phyloP scores from a whole-genome alignment of 23 tunicate species.

The Styela plicata region DNA sequence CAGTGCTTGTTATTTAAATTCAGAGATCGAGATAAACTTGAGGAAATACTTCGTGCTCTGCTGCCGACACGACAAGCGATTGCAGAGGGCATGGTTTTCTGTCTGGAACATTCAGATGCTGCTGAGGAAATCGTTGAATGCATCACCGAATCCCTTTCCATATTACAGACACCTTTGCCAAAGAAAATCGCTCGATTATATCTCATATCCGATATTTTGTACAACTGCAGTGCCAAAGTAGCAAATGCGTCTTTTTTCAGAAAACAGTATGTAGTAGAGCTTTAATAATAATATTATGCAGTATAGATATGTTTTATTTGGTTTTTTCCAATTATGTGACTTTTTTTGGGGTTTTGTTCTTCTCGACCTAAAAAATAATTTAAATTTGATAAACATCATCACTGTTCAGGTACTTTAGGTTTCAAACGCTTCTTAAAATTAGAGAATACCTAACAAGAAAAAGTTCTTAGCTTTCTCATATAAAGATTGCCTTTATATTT shows the following conservation, averaged over 20 bases:
- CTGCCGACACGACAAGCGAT: slow-evolving; percentile 68
- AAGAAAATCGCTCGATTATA: slow-evolving; percentile 88
- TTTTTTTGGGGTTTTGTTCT: no score
- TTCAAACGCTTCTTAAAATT: no score
- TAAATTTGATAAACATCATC: no score
- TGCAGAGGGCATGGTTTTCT: slow-evolving; percentile 91
- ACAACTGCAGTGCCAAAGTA: slow-evolving; percentile 91
- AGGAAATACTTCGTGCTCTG: slow-evolving; percentile 77
- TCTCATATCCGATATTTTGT: slow-evolving; percentile 81
- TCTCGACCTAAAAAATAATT: no score
- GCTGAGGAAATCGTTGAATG: slow-evolving; percentile 98
- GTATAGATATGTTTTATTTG: no score
- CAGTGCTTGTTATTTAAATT: no score
- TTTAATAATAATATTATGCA: no score
- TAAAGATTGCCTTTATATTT: no score
- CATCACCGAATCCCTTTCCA: slow-evolving; percentile 75
- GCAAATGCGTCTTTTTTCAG: slow-evolving; percentile 94
- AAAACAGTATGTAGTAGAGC: slow-evolving; percentile 69
- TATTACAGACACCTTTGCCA: slow-evolving; percentile 81
- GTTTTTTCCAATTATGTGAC: no score
- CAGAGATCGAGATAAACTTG: slow-evolving; percentile 86
- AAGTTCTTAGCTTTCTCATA: no score
- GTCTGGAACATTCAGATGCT: slow-evolving; percentile 84
- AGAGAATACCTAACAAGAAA: no score
- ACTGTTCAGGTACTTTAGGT: no score